Conservation (phyloP, 1,140 invertebrate species). For the Lepidostoma basale region DNA sequence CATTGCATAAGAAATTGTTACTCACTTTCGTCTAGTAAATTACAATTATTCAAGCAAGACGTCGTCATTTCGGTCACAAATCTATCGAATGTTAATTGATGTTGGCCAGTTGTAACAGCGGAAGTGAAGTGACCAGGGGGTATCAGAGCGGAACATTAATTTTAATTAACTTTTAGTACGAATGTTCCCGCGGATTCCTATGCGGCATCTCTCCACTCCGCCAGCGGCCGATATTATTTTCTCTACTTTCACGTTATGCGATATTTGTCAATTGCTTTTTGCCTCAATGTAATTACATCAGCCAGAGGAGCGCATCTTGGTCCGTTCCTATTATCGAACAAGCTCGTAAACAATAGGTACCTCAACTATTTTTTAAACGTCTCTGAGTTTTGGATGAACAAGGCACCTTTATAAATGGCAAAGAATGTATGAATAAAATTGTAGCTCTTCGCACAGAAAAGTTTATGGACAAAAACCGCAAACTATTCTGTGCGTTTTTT, state of each 20-base stretch:
- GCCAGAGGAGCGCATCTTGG: too few relatives aligned
- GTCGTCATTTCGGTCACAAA: constrained; percentile 1
- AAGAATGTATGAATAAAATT: too few relatives aligned
- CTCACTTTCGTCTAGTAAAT: constrained; percentile 11
- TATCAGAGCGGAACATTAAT: constrained; percentile 18
- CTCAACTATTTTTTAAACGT: too few relatives aligned
- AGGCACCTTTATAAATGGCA: too few relatives aligned
- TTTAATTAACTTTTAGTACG: constrained; percentile 25
- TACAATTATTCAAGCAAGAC: constrained; percentile 12
- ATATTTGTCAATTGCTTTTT: not conserved
- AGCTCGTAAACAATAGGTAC: too few relatives aligned
- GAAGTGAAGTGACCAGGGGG: not conserved
- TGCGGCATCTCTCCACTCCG: not conserved
- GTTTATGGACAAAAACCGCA: too few relatives aligned
- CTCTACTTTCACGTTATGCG: not conserved
- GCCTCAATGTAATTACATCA: too few relatives aligned
- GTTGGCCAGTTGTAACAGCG: constrained; percentile 16
- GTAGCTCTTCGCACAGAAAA: too few relatives aligned
- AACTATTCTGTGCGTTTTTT: too few relatives aligned
- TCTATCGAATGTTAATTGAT: constrained; percentile 10
- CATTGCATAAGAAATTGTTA: constrained; percentile 8
- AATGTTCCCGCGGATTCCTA: not conserved
- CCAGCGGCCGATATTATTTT: not conserved
- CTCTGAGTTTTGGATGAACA: too few relatives aligned
- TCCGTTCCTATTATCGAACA: too few relatives aligned